These are phyloP conservation scores for Adelosebastes latens DNA, from an alignment of 2,797 vertebrate genomes.

Conservation along the genomic window DNA sequence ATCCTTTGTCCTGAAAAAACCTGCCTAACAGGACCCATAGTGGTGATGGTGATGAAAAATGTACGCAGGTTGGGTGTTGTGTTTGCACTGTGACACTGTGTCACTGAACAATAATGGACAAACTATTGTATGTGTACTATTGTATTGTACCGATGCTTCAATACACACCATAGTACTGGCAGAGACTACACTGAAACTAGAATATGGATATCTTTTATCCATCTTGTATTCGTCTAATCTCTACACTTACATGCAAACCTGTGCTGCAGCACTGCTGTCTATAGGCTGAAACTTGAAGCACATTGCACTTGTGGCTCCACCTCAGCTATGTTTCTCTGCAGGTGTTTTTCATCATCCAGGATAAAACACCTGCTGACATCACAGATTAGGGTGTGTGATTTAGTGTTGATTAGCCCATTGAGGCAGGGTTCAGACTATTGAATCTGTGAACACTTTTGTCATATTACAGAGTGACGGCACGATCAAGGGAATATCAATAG, in stretches of 20 bases:
- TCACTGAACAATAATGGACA: background rate
- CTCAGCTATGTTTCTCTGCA: background rate
- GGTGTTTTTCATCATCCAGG: background rate
- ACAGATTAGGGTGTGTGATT: background rate
- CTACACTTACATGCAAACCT: background rate
- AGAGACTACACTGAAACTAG: background rate
- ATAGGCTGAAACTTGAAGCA: background rate
- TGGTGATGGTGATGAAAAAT: background rate
- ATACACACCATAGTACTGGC: background rate
- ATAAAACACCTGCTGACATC: background rate
- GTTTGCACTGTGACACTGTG: background rate
- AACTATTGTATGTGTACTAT: background rate
- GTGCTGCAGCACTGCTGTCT: background rate
- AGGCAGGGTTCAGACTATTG: background rate
- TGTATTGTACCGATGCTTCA: background rate
- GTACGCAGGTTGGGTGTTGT: background rate
- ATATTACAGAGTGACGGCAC: background rate
- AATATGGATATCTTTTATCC: background rate
- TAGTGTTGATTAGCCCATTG: background rate
- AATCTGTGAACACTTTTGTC: background rate
- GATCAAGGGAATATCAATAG: background rate
- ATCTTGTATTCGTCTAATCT: background rate
- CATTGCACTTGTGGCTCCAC: background rate
- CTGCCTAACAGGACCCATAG: background rate
- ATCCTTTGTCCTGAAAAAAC: slow-evolving; percentile 13